These are phyloP conservation scores for Orthonychiurus folsomi DNA, from an alignment of 2,888 invertebrate genomes.

Conservation along the genomic window DNA sequence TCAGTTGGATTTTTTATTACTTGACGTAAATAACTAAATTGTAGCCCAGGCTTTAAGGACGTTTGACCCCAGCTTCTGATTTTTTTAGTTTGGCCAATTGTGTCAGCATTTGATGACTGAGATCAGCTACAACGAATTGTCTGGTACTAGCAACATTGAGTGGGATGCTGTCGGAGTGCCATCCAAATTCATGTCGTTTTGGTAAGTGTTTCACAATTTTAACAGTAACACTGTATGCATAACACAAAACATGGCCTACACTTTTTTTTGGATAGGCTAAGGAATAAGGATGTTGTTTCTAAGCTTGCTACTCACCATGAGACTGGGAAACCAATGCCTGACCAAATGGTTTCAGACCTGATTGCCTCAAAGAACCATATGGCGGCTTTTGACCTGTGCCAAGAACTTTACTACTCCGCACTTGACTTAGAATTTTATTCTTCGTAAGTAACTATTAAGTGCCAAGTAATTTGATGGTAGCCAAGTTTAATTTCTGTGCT, in stretches of 20 bases:
- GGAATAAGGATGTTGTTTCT: too few relatives aligned
- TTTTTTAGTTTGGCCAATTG: slow-evolving; percentile 66
- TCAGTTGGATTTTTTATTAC: slow-evolving; percentile 1
- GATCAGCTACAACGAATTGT: slow-evolving; percentile 70
- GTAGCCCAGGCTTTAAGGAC: too few relatives aligned
- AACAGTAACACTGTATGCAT: too few relatives aligned
- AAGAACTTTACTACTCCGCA: slow-evolving; percentile 69
- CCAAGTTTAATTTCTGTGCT: not conserved
- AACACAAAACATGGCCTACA: too few relatives aligned
- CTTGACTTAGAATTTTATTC: slow-evolving; percentile 75
- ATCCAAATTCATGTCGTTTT: slow-evolving; percentile 71
- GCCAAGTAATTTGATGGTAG: not conserved
- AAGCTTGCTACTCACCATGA: too few relatives aligned
- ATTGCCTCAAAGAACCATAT: slow-evolving; percentile 60
- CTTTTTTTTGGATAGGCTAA: too few relatives aligned
- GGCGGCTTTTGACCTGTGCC: slow-evolving; percentile 68
- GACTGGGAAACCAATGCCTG: too few relatives aligned
- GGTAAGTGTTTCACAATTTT: slow-evolving; percentile 58
- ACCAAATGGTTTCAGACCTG: slow-evolving; percentile 56
- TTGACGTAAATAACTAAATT: too few relatives aligned
- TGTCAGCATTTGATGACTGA: slow-evolving; percentile 77
- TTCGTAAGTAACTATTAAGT: slow-evolving; percentile 46
- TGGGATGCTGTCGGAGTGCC: slow-evolving; percentile 86
- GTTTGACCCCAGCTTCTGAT: too few relatives aligned
- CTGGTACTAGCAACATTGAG: slow-evolving; percentile 78